Evolutionary conservation across 2,113 vertebrate genomes (phyloP).

Genomic region (Ceyx margarethae): DNA sequence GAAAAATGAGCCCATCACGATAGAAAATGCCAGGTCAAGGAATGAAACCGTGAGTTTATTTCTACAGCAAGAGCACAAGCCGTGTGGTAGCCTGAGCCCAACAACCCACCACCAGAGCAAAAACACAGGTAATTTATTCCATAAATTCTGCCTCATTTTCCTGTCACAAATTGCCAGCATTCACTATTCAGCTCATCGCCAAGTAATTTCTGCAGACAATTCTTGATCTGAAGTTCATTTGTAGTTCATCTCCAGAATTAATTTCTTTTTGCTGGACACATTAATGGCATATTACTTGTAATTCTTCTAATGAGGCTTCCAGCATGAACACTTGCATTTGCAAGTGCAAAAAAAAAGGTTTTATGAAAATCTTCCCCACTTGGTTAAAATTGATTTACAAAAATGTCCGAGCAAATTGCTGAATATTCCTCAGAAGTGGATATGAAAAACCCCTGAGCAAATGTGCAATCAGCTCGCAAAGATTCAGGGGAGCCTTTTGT

Average conservation of each 20-base stretch:
- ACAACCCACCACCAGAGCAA: neutral
- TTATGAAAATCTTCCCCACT: neutral
- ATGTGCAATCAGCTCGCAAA: too few species aligned
- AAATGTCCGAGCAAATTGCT: neutral
- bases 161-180: neutral
- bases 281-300: constrained; percentile 33
- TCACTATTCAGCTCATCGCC: constrained; percentile 7
- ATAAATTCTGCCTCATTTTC: constrained; percentile 12
- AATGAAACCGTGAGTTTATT: neutral
- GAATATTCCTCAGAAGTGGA: neutral
- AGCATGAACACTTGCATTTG: constrained; percentile 6
- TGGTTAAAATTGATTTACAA: constrained; percentile 4
- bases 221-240: constrained; percentile 43
- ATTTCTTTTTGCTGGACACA: constrained; percentile 40
- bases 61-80: neutral
- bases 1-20: neutral
- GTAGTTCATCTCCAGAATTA: constrained; percentile 44
- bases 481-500: neutral
- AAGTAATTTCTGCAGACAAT: constrained; percentile 35
- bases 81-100: neutral
- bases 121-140: neutral
- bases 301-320: constrained; percentile 32
- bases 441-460: neutral
- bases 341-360: neutral
- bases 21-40: neutral